A percentile compares a stretch with the other conserved stretches of the same genome.
Evolutionary conservation across 2,888 invertebrate genomes (phyloP).

Genomic region (Tuta absoluta): DNA sequence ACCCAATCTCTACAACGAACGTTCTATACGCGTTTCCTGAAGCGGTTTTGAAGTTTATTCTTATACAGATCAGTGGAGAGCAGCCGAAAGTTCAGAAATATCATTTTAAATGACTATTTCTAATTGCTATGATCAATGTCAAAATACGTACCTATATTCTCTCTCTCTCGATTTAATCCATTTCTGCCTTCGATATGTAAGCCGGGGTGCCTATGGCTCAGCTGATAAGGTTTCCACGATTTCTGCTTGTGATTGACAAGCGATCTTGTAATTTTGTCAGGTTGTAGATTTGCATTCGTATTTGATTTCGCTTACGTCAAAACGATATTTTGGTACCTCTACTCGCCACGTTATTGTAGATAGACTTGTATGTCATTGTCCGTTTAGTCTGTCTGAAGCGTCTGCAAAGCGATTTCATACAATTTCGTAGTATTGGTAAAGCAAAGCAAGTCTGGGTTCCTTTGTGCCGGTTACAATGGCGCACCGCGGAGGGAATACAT

Average conservation of each 20-base stretch:
- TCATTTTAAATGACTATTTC: neutral
- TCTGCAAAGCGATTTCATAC: conserved; percentile 10
- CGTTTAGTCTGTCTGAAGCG: neutral
- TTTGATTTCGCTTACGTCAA: too few relatives aligned
- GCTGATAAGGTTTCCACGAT: too few relatives aligned
- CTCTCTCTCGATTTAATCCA: too few relatives aligned
- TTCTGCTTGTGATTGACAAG: too few relatives aligned
- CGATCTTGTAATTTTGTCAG: too few relatives aligned
- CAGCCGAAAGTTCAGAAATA: neutral
- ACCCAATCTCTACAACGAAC: conserved; percentile 7
- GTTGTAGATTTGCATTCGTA: too few relatives aligned
- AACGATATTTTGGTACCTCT: too few relatives aligned
- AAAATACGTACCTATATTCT: too few relatives aligned
- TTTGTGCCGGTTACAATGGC: conserved; percentile 18
- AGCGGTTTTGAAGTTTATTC: neutral
- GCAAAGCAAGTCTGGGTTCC: conserved; percentile 15
- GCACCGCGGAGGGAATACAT: neutral
- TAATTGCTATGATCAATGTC: too few relatives aligned
- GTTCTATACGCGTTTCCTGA: conserved; percentile 13
- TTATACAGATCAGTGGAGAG: neutral
- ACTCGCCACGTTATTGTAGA: neutral
- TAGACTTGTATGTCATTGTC: neutral
- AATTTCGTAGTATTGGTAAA: conserved; percentile 23
- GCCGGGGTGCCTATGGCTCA: too few relatives aligned
- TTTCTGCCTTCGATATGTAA: too few relatives aligned